Conservation (phyloP, 2,888 invertebrate species). For the Piscicola geometra region DNA sequence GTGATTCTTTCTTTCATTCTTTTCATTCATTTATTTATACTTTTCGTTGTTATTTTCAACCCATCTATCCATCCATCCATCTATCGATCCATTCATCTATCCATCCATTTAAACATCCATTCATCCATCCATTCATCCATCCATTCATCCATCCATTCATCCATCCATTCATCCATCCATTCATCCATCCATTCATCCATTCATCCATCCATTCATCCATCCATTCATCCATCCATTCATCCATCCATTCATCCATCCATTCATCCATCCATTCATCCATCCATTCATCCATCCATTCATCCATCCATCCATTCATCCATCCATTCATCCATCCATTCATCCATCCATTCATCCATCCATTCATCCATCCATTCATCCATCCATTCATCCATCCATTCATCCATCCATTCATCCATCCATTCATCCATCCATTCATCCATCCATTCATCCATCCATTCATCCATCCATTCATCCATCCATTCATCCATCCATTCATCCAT, state of each 20-base stretch:
- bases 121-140: slow-evolving; percentile 16
- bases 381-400: not conserved
- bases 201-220: no score
- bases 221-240: no score
- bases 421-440: not conserved
- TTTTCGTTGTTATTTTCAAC: no score
- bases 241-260: not conserved
- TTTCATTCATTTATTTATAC: not conserved
- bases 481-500: no score
- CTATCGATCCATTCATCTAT: not conserved
- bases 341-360: no score
- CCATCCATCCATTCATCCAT: not conserved
- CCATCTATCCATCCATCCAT: no score
- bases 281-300: slow-evolving; percentile 10
- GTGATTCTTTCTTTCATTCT: not conserved
- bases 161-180: not conserved
- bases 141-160: slow-evolving; percentile 65
- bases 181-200: no score
- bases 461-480: no score
- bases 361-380: not conserved
- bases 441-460: not conserved
- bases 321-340: no score
- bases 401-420: not conserved
- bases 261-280: not conserved
- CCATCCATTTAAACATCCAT: not conserved